Conservation (phyloP, 2,113 vertebrate genomes). For the Rhinichthys klamathensis region DNA sequence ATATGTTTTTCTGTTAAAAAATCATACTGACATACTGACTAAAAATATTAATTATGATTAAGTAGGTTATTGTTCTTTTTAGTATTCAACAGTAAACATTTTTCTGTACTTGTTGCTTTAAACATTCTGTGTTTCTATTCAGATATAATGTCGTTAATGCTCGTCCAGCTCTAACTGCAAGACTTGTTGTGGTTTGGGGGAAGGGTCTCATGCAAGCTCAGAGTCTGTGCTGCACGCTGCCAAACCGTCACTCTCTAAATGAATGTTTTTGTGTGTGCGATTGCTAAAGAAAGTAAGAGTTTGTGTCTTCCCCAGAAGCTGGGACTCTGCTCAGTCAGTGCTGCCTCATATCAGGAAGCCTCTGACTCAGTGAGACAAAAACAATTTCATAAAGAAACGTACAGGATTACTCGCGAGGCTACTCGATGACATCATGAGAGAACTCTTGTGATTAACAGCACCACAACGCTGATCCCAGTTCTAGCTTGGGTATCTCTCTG, state of each 20-base stretch:
- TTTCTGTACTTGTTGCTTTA: not conserved
- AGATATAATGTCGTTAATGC: not conserved
- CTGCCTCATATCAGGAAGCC: slow-evolving; percentile 15
- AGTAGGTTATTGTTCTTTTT: not conserved
- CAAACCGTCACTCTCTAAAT: slow-evolving; percentile 27
- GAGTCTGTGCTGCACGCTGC: not conserved
- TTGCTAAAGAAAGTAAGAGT: slow-evolving; percentile 15
- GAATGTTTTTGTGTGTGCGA: slow-evolving; percentile 22
- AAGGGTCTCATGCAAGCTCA: not conserved
- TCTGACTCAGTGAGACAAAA: slow-evolving; percentile 14
- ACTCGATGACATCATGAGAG: slow-evolving; percentile 46
- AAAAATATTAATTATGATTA: not conserved
- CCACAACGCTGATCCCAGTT: not conserved
- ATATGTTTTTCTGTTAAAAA: not conserved
- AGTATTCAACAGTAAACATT: not conserved
- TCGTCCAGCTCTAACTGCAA: not conserved
- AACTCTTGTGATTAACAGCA: not conserved
- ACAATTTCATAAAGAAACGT: slow-evolving; percentile 10
- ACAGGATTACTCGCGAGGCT: not conserved
- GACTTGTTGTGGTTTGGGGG: slow-evolving; percentile 10
- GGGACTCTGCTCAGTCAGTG: slow-evolving; percentile 16
- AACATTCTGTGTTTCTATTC: too few species aligned
- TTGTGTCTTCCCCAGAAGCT: slow-evolving; percentile 28
- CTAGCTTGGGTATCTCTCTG: slow-evolving; percentile 33
- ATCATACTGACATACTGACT: too few species aligned